A percentile compares a stretch with the other conserved stretches of the same genome.
These are phyloP conservation scores for Tenthredo distinguenda DNA, from an alignment of 2,888 invertebrate species.

Conservation along the genomic window DNA sequence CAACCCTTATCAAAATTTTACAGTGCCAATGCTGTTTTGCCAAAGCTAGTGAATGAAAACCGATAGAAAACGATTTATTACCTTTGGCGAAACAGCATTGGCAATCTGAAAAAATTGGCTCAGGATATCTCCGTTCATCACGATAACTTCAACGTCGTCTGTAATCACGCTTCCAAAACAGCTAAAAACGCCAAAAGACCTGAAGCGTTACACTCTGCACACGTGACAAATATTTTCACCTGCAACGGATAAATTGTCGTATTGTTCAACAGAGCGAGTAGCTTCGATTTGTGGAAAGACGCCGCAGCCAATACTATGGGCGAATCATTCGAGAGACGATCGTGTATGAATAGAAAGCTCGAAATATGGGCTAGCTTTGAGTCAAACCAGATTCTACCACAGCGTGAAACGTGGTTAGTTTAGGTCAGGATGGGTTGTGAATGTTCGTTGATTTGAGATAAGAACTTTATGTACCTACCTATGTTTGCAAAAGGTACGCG, in stretches of 20 bases:
- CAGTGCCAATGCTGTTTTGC: no score
- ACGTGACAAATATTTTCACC: background rate
- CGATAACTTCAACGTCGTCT: background rate
- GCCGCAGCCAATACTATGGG: background rate
- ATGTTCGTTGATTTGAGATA: conserved; percentile 28
- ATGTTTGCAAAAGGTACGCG: background rate
- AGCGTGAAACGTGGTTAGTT: conserved; percentile 13
- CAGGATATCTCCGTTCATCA: no score
- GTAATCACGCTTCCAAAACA: no score
- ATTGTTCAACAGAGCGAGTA: no score
- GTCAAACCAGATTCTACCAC: conserved; percentile 1
- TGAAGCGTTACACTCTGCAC: background rate
- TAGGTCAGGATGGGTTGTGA: background rate
- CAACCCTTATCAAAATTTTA: no score
- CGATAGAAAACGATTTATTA: no score
- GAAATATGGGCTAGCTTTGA: background rate
- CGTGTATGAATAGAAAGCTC: background rate
- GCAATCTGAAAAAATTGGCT: no score
- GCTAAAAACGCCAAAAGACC: background rate
- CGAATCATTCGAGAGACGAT: background rate
- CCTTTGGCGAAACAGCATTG: no score
- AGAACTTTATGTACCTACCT: background rate
- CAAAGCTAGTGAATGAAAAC: no score
- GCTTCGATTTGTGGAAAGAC: no score
- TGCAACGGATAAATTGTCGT: no score